A percentile compares a stretch with the other conserved stretches of the same genome.
Conservation (phyloP, 2,113 vertebrate genomes). For the Corythornis vintsioides region DNA sequence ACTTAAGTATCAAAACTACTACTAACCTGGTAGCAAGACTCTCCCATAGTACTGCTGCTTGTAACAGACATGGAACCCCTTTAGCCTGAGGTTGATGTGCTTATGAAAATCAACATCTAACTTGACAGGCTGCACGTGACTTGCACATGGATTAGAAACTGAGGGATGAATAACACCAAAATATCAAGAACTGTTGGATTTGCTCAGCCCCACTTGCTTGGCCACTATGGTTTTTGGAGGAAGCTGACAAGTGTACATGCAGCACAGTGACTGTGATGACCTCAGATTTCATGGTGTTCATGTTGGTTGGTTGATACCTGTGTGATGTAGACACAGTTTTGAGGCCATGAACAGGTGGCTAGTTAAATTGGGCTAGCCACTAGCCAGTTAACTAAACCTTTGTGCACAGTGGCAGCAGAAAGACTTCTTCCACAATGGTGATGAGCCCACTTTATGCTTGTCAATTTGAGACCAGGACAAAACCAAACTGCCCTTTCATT, state of each 20-base stretch:
- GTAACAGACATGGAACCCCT: not conserved
- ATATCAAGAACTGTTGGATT: not conserved
- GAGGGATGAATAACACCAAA: not conserved
- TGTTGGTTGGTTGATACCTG: not conserved
- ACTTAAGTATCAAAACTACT: not conserved
- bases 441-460: not conserved
- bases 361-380: not conserved
- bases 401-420: not conserved
- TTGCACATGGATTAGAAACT: not conserved
- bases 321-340: not conserved
- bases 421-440: not conserved
- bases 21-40: not conserved
- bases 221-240: not conserved
- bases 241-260: rapidly evolving
- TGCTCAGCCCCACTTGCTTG: not conserved
- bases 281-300: not conserved
- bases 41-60: not conserved
- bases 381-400: not conserved
- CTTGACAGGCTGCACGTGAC: not conserved
- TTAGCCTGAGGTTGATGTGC: not conserved
- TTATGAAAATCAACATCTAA: not conserved
- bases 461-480: not conserved
- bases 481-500: not conserved
- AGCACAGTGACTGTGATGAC: not conserved
- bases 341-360: not conserved